Percentiles rank a stretch among this genome's conserved stretches.
Evolutionary conservation across 1,140 invertebrate species (phyloP).

Genomic region (Brachionus plicatilis): DNA sequence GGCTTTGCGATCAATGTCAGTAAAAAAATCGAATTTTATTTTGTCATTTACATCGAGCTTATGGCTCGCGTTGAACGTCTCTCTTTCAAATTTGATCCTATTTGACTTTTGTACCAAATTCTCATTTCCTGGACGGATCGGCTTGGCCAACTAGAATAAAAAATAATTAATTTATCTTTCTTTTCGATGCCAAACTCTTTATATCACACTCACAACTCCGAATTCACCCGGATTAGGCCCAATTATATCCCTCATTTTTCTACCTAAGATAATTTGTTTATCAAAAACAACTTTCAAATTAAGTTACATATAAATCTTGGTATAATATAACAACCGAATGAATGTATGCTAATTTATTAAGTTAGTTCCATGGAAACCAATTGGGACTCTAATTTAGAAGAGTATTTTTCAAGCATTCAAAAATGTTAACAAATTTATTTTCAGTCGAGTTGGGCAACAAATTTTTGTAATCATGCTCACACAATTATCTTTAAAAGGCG

Average conservation of each 20-base stretch:
- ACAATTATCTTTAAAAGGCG: background rate
- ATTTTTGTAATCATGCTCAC: background rate
- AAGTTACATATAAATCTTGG: constrained; percentile 9
- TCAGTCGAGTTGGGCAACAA: background rate
- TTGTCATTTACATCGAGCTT: constrained; percentile 19
- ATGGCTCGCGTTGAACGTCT: background rate
- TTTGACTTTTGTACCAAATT: constrained; percentile 19
- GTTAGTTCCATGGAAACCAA: background rate
- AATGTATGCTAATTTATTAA: background rate
- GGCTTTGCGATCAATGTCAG: background rate
- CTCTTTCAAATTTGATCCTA: background rate
- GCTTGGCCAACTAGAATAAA: background rate
- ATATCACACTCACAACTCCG: background rate
- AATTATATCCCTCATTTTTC: constrained; percentile 23
- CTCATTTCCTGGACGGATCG: constrained; percentile 1
- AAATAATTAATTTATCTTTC: background rate
- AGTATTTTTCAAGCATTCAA: background rate
- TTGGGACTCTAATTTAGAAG: background rate
- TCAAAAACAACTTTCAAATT: background rate
- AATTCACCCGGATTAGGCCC: constrained; percentile 36
- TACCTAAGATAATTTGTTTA: constrained; percentile 24
- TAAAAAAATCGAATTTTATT: constrained; percentile 30
- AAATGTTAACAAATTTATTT: background rate
- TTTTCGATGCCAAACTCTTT: background rate
- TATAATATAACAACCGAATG: background rate